Evolutionary conservation across 2,888 invertebrate species (phyloP), one percentile per base, ranked within the genome.

Genomic region (Agonopterix heracliana): DNA sequence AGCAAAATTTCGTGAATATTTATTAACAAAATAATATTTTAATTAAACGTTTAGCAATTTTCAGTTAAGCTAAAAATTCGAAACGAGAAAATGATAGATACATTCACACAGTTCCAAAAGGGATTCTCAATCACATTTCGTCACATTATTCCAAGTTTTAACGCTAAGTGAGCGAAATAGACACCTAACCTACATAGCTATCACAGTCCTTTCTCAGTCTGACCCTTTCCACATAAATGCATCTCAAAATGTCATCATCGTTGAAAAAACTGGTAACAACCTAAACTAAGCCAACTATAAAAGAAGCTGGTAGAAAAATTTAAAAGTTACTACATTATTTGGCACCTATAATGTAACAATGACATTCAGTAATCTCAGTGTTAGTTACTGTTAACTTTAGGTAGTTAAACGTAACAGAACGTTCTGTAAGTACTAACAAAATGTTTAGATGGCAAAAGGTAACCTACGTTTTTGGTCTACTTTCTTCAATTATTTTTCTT

Each of bases 121-220:
- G 67, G 71, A 64, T 63, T 68, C 59, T 55, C 66, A 61, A 66
- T 63, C 64, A 76, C 64, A 60, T 66, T 66, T 68, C 66, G 65
- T 68, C 68, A 67, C 66, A 68, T 68, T 62, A 72, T 68, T 76
- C 74, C 65, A 71, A 78, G 67, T 77, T 80, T 81, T 77, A 76
- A 79, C 79, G 76, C 85, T 84, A 84, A 84, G 73, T 81, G 85
- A 86, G 87, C 83, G 86, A 77, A 26, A 73, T 74, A 79, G 71
- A 78, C 75, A 72, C 77, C 81, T 88, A 84, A 83, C 84, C 77
- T 88, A 86, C 64, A 83, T 84, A 81, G 75, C 85, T 88, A 88
- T 88, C 88, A 88, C 88, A 88, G 88, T 88, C 87, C 88, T 81
- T 80, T 82, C 83, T 88, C 88, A 88, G 88, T 88, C 88, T 83